Base-by-base conservation (phyloP, 1,140 invertebrate genomes). In the Drosophila simulans region DNA sequence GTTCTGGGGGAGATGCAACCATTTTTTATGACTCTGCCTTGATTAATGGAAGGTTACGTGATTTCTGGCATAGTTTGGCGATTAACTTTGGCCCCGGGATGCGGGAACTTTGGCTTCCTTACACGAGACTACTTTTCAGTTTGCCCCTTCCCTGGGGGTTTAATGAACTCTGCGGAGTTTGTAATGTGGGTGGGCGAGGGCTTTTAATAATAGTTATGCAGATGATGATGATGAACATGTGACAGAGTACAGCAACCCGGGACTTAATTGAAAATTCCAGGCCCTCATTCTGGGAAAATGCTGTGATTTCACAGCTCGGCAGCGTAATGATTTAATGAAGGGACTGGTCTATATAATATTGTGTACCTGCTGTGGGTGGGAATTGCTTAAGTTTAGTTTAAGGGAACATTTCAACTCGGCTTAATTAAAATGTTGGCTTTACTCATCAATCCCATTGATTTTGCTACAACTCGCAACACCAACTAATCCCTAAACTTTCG, bases 21-120 rank as follows among this genome's bases (percentile, higher is more conserved):
- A 48, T 66, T 76, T 76, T 88, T 83, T 83, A 82, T 65, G 65
- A 77, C 35, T 83, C 31, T 17, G 17, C 56, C 57, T 72, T 89
- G 84, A 89, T 88, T 88, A 88, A 88, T 88, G 84, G 43, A 66
- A 51, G 72, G 76, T 89, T 89, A 89, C 84, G 83, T 88, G 83
- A 88, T 89, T 89, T 88, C 80, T 84, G 84, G 71, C 84, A 89
- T 76, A 89, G 84, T 89, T 89, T 27, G 52, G 66, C 63, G 84
- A 88, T 88, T 89, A 88, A 75, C 68, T 68, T 42, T 66, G 56
- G 43, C 43, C 25, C 56, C 40, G 63, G 54, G 35, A 75, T 64
- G 68, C 46, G 74, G 62, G 68, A 70, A 51, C 65, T 51, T 39
- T 34, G 43, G 37, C 20, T 10, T 27, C 56, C 43, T 35, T 20